phyloP scores from a whole-genome alignment of 2,797 vertebrate species.

The Morelia viridis region DNA sequence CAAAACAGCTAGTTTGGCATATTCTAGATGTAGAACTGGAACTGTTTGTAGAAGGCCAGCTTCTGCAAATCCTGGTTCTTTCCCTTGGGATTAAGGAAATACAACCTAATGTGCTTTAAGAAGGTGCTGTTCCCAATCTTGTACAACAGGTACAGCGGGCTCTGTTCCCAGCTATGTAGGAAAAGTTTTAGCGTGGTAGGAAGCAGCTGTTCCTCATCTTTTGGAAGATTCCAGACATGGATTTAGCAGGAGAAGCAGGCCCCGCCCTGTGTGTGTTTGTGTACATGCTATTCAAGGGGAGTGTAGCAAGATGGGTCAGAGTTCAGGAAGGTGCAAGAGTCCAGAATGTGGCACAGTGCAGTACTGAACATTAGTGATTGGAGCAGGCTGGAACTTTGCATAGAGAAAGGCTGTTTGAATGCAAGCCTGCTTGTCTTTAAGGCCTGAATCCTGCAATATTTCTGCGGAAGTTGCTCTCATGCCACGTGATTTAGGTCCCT shows the following conservation, averaged over 20 bases:
- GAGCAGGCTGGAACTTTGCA: not conserved
- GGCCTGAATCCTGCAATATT: not conserved
- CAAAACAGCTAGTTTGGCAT: not conserved
- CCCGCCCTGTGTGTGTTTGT: not conserved
- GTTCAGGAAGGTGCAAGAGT: constrained; percentile 13
- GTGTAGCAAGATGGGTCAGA: constrained; percentile 24
- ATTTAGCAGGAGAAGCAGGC: not conserved
- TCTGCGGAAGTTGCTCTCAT: not conserved
- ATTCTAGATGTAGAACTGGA: not conserved
- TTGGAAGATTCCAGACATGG: not conserved
- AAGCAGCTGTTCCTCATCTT: not conserved
- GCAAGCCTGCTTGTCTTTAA: not conserved
- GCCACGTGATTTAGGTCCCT: not conserved
- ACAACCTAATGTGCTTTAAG: not conserved
- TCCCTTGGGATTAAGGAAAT: not conserved
- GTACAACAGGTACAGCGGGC: not conserved
- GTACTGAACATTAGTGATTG: not conserved
- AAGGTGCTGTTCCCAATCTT: no score
- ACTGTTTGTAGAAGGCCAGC: not conserved
- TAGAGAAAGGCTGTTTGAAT: not conserved
- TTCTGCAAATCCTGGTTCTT: not conserved
- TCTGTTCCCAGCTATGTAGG: not conserved
- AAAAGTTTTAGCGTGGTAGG: not conserved
- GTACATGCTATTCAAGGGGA: not conserved
- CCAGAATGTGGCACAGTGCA: not conserved